Base-by-base conservation (phyloP, 2,113 vertebrate genomes). In the Eretmochelys imbricata region DNA sequence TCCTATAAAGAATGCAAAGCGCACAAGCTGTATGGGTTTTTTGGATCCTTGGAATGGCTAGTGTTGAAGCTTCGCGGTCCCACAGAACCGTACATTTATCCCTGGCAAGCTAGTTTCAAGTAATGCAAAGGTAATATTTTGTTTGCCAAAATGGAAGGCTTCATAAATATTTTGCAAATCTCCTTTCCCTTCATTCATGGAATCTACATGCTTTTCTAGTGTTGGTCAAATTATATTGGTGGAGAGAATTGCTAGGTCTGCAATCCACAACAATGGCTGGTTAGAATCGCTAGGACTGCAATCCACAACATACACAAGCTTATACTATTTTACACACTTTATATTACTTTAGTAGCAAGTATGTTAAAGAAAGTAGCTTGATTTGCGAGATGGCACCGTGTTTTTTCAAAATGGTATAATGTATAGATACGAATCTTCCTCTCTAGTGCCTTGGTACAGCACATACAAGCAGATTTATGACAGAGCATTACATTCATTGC, bases 1-100 rank as follows among this genome's bases (percentile, higher is more conserved):
- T 96, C 94, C 94, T 94, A 96, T 80, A 96, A 94, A 96, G 78
- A 91, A 82, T 89, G 95, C 88, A 87, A 93, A 97, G 59, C 89
- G 93, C 81, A 97, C 91, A 82, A 94, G 53, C 65, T 96, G 85
- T 55, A 95, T 62, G 57, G 62, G 92, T 69, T 20, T 94, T 89
- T n/a, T 91, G 81, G 84, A 42, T 80, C 93, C 75, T 95, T 89
- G 89, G 89, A 92, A 87, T 0, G 0, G 55, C 82, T 95, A 91
- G 84, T 69, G 76, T 7, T 85, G 51, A 94, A 53, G 88, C 80
- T 94, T 87, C 42, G 59, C 4, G 7, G 83, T 0, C 1, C 92
- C 84, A 92, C 46, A 93, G 85, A 92, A 95, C 48, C 42, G 72
- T 16, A 46, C 19, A 87, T 20, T 8, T 94, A 89, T 76, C 82